phyloP scores from a whole-genome alignment of 2,797 vertebrate genomes.

The Tenualosa thibaudeaui region DNA sequence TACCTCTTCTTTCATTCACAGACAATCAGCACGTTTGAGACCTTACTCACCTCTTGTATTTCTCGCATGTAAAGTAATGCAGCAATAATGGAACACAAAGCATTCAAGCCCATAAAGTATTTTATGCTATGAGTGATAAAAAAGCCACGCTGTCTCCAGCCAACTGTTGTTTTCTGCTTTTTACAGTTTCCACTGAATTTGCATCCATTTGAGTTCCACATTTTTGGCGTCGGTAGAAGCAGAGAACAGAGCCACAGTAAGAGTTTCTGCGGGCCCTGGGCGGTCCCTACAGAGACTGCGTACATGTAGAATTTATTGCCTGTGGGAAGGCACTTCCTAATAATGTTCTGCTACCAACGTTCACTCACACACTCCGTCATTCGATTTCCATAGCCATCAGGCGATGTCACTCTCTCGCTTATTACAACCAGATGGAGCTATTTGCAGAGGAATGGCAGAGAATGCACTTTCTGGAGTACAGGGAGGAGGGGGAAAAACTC shows the following conservation, averaged over 20 bases:
- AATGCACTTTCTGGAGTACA: slow-evolving; percentile 5
- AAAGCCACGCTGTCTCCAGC: neutral
- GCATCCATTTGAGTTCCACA: neutral
- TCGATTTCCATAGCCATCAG: slow-evolving; percentile 25
- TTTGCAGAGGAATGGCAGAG: slow-evolving; percentile 12
- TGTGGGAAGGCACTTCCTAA: slow-evolving; percentile 60
- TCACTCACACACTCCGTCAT: slow-evolving; percentile 51
- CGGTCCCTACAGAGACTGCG: slow-evolving; percentile 10
- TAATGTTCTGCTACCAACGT: slow-evolving; percentile 61
- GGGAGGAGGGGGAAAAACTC: neutral
- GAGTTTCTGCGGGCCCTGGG: neutral
- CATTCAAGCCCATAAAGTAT: neutral
- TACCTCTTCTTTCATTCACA: slow-evolving; percentile 25
- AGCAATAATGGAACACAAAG: neutral
- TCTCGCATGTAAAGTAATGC: neutral
- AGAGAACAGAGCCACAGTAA: neutral
- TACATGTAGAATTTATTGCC: slow-evolving; percentile 57
- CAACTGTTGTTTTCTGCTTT: neutral
- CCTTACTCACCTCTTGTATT: neutral
- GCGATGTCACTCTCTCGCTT: slow-evolving; percentile 25
- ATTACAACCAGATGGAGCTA: slow-evolving; percentile 38
- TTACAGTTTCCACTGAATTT: neutral
- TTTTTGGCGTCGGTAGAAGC: neutral
- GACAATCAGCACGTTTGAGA: neutral
- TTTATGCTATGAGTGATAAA: neutral